These are phyloP conservation scores for Cryptoprocta ferox DNA, from an alignment of 2,797 vertebrate species.

Conservation along the genomic window DNA sequence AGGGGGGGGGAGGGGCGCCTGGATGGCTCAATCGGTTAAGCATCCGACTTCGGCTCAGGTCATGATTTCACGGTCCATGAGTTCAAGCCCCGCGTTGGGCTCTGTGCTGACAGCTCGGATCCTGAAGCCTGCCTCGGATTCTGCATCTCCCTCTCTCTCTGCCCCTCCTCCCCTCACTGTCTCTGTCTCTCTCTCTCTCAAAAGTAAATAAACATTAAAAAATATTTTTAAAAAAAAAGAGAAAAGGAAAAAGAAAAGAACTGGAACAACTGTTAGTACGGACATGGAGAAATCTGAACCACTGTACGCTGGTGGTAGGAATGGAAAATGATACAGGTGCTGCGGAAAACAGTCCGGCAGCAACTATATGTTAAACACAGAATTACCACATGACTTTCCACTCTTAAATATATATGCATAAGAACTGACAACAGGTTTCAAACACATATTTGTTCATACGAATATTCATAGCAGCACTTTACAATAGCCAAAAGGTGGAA, in stretches of 20 bases:
- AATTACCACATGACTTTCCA: background rate
- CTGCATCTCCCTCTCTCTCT: too few relatives aligned
- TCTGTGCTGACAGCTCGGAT: too few relatives aligned
- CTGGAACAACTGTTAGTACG: background rate
- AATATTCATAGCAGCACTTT: background rate
- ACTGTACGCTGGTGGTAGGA: background rate
- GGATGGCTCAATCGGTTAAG: too few relatives aligned
- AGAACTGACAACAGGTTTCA: slow-evolving; percentile 1
- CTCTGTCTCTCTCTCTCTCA: too few relatives aligned
- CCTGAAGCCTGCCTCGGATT: too few relatives aligned
- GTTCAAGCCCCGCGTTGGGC: too few relatives aligned
- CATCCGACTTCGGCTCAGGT: too few relatives aligned
- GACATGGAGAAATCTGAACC: background rate
- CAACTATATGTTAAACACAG: background rate
- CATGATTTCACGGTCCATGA: too few relatives aligned
- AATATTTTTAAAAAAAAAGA: too few relatives aligned
- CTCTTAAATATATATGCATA: background rate
- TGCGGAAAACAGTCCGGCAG: background rate
- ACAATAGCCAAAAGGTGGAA: background rate
- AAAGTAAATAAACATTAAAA: too few relatives aligned
- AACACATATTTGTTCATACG: background rate
- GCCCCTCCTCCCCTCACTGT: too few relatives aligned
- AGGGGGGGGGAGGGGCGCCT: too few relatives aligned
- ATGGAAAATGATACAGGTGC: background rate
- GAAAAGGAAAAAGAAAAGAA: background rate